Conservation (phyloP, 2,797 vertebrate species). For the Pantherophis alleghaniensis region DNA sequence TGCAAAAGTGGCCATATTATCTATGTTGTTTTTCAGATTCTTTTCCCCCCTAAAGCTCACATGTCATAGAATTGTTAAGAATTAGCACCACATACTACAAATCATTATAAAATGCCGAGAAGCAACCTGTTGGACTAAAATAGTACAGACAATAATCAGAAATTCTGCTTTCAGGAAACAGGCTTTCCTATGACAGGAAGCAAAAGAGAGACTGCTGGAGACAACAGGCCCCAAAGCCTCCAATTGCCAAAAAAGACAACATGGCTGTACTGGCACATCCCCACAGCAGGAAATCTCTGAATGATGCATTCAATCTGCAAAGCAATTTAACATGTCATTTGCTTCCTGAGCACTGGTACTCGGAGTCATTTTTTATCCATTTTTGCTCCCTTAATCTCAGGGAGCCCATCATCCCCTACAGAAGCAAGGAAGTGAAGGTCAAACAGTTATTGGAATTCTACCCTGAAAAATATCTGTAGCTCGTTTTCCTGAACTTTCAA, state of each 20-base stretch:
- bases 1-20: constrained; percentile 37
- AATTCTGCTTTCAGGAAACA: constrained; percentile 82
- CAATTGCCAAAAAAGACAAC: constrained; percentile 80
- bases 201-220: constrained; percentile 83
- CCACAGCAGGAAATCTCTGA: constrained; percentile 75
- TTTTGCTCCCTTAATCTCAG: constrained; percentile 60
- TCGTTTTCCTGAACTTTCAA: constrained; percentile 50
- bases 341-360: constrained; percentile 78
- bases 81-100: constrained; percentile 62
- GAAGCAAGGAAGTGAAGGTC: constrained; percentile 64
- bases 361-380: constrained; percentile 70
- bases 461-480: constrained; percentile 55
- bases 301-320: constrained; percentile 76
- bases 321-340: constrained; percentile 80
- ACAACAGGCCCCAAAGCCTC: constrained; percentile 79
- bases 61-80: constrained; percentile 52
- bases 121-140: constrained; percentile 73
- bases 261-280: constrained; percentile 72
- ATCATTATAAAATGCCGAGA: constrained; percentile 63
- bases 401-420: constrained; percentile 48
- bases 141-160: constrained; percentile 76
- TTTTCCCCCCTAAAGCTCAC: constrained; percentile 45
- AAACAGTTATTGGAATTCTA: constrained; percentile 59
- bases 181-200: constrained; percentile 88
- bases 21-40: constrained; percentile 29